phyloP scores from a whole-genome alignment of 2,797 vertebrate species.

The Micrastur ruficollis region DNA sequence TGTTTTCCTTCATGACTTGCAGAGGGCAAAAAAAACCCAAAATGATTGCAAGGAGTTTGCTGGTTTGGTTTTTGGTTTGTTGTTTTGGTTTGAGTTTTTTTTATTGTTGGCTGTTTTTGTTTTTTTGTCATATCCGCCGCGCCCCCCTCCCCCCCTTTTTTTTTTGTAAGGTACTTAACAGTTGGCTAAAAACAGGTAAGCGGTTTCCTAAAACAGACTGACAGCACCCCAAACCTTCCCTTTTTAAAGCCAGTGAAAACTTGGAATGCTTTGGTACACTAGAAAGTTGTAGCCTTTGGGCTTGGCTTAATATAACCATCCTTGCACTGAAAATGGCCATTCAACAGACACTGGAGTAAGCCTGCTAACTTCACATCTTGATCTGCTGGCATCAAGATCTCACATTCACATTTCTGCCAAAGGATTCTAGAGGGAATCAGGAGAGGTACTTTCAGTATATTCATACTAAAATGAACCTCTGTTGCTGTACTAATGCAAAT shows the following conservation, averaged over 20 bases:
- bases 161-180: background rate
- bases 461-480: background rate
- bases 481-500: background rate
- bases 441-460: background rate
- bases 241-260: background rate
- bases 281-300: background rate
- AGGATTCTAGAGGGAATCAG: background rate
- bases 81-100: background rate
- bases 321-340: background rate
- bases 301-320: background rate
- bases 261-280: background rate
- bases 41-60: background rate
- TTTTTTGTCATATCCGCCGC: background rate
- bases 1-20: background rate
- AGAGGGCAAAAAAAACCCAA: background rate
- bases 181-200: background rate
- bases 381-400: background rate
- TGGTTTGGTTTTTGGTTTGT: background rate
- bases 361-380: background rate
- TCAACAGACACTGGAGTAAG: background rate
- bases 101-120: background rate
- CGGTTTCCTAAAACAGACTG: background rate
- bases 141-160: background rate
- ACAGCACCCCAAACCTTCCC: background rate
- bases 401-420: background rate